phyloP scores from a whole-genome alignment of 2,888 invertebrate species.

The Xylota segnis region DNA sequence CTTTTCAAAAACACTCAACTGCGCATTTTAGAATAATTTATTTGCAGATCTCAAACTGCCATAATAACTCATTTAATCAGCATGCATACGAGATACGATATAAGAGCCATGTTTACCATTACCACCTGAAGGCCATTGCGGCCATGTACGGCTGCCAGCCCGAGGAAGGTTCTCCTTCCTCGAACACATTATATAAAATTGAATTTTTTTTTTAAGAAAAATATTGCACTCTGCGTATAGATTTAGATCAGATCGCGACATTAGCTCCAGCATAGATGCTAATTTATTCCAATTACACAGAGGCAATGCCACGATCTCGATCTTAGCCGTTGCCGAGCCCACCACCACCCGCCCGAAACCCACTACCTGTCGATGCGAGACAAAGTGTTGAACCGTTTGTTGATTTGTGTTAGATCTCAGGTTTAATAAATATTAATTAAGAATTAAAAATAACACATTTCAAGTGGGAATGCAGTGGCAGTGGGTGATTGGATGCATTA shows the following conservation, averaged over 20 bases:
- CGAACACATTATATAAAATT: slow-evolving; percentile 11
- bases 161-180: slow-evolving; percentile 55
- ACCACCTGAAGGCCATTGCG: slow-evolving; percentile 47
- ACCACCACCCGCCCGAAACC: neutral
- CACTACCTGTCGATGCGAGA: slow-evolving; percentile 34
- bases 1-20: slow-evolving; percentile 36
- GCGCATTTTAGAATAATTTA: slow-evolving; percentile 49
- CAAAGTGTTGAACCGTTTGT: slow-evolving; percentile 61
- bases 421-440: slow-evolving; percentile 69
- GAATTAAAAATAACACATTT: slow-evolving; percentile 15
- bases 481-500: slow-evolving; percentile 60
- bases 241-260: slow-evolving; percentile 71
- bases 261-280: slow-evolving; percentile 56
- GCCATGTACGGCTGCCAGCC: neutral
- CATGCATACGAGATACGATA: slow-evolving; percentile 44
- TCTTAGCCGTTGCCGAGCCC: neutral
- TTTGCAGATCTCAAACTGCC: slow-evolving; percentile 59
- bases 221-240: slow-evolving; percentile 45
- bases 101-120: slow-evolving; percentile 25
- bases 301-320: slow-evolving; percentile 61
- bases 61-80: slow-evolving; percentile 72
- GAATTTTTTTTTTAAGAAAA: slow-evolving; percentile 5
- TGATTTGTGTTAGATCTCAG: slow-evolving; percentile 52
- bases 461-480: slow-evolving; percentile 31
- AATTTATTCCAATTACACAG: slow-evolving; percentile 63